phyloP scores from a whole-genome alignment of 2,888 invertebrate genomes.

The Busseola fusca region DNA sequence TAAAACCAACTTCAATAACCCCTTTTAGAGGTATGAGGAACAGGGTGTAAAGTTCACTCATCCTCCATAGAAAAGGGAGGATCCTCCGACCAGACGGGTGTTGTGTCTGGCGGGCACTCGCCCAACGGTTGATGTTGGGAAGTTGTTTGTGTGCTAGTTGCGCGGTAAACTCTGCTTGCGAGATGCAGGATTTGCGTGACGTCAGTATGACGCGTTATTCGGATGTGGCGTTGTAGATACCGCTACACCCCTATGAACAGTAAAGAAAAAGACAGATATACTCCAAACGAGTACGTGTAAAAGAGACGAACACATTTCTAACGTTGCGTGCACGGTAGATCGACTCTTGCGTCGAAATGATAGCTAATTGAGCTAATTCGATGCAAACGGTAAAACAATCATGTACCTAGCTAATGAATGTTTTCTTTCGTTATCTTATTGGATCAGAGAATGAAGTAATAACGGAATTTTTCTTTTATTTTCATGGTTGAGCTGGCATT shows the following conservation, averaged over 20 bases:
- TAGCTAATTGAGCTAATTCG: slow-evolving; percentile 68
- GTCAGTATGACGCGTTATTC: too few species aligned
- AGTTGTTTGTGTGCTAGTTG: too few species aligned
- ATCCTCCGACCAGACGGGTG: too few species aligned
- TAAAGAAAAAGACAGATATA: slow-evolving; percentile 15
- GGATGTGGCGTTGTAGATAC: too few species aligned
- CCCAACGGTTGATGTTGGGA: too few species aligned
- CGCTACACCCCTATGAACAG: slow-evolving; percentile 13
- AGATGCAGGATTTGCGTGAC: too few species aligned
- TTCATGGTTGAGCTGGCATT: slow-evolving; percentile 31
- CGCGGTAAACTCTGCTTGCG: too few species aligned
- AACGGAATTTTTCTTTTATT: slow-evolving; percentile 48
- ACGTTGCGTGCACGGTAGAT: slow-evolving; percentile 29
- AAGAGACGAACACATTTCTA: slow-evolving; percentile 4
- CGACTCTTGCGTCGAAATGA: slow-evolving; percentile 45
- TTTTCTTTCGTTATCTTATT: slow-evolving; percentile 47
- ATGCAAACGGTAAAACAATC: slow-evolving; percentile 76
- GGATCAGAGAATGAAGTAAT: slow-evolving; percentile 32
- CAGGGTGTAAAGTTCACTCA: too few species aligned
- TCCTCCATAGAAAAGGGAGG: too few species aligned
- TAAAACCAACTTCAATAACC: slow-evolving; percentile 31
- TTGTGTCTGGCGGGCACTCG: too few species aligned
- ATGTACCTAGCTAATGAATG: slow-evolving; percentile 59
- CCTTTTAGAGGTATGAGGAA: too few species aligned
- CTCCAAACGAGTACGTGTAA: not conserved